These are phyloP conservation scores for Tubulanus polymorphus DNA, from an alignment of 2,888 invertebrate species.

Conservation along the genomic window DNA sequence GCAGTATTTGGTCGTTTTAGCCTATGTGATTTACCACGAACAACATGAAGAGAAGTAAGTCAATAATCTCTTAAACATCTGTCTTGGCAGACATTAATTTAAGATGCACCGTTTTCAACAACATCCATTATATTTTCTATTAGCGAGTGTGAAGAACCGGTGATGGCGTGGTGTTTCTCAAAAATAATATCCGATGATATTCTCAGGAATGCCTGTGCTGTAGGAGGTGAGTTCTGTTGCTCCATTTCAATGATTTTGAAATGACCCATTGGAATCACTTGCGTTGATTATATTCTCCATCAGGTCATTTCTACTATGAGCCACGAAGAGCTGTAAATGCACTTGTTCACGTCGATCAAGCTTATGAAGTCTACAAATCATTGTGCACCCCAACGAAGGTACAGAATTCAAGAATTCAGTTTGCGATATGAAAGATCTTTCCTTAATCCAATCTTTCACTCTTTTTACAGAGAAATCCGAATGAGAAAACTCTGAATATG, in stretches of 20 bases:
- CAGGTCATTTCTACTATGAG: constrained; percentile 47
- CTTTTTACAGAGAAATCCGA: constrained; percentile 16
- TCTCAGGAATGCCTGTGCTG: constrained; percentile 43
- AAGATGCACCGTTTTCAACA: background rate
- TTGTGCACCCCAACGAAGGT: constrained; percentile 37
- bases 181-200: constrained; percentile 46
- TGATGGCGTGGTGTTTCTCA: constrained; percentile 45
- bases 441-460: too few species aligned
- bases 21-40: constrained; percentile 41
- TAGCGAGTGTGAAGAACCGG: constrained; percentile 34
- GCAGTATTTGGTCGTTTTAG: constrained; percentile 45
- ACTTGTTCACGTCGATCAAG: constrained; percentile 43
- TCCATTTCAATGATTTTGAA: background rate
- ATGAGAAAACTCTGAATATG: constrained; percentile 42
- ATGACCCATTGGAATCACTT: too few species aligned
- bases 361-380: constrained; percentile 44
- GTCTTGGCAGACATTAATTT: too few species aligned
- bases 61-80: background rate
- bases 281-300: too few species aligned
- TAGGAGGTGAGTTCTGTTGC: constrained; percentile 29
- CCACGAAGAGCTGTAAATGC: constrained; percentile 44
- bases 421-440: too few species aligned
- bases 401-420: too few species aligned
- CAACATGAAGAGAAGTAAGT: constrained; percentile 32
- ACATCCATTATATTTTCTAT: constrained; percentile 1